phyloP scores from a whole-genome alignment of 2,888 invertebrate species.

The Cordilura impudica region DNA sequence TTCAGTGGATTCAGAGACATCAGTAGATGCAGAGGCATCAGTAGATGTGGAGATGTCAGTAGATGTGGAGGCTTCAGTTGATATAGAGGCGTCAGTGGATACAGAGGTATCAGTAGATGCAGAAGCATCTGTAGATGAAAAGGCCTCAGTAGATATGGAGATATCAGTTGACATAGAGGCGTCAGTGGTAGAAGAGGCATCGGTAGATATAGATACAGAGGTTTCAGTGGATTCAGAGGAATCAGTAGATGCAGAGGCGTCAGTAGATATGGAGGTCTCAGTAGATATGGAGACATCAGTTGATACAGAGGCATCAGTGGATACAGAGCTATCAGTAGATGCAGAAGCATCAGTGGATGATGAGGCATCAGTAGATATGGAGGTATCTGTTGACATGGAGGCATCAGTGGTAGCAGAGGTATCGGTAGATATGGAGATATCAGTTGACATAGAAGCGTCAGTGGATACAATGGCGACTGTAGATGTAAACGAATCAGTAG shows the following conservation, averaged over 20 bases:
- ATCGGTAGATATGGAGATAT: constrained; percentile 31
- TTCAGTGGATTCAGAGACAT: not conserved
- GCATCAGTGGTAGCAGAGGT: constrained; percentile 13
- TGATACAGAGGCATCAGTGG: constrained; percentile 57
- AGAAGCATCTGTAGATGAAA: constrained; percentile 2
- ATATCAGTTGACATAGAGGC: constrained; percentile 52
- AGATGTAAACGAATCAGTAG: constrained; percentile 54
- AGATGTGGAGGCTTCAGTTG: constrained; percentile 31
- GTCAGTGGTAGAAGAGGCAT: constrained; percentile 21
- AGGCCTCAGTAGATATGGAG: constrained; percentile 16
- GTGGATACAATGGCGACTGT: constrained; percentile 66
- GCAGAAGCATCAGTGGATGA: constrained; percentile 24
- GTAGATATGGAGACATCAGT: constrained; percentile 56
- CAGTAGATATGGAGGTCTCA: constrained; percentile 13
- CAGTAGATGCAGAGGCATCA: constrained; percentile 57
- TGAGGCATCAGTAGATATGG: constrained; percentile 21
- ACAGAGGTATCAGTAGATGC: not conserved
- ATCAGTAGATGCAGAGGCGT: not conserved
- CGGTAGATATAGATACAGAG: constrained; percentile 44
- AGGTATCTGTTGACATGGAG: not conserved
- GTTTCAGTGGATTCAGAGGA: constrained; percentile 14
- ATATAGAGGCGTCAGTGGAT: constrained; percentile 25
- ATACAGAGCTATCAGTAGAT: constrained; percentile 51
- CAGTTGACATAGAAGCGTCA: not conserved
- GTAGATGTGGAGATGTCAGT: constrained; percentile 56